phyloP scores from a whole-genome alignment of 2,888 invertebrate species.

The Reticulitermes lucifugus region DNA sequence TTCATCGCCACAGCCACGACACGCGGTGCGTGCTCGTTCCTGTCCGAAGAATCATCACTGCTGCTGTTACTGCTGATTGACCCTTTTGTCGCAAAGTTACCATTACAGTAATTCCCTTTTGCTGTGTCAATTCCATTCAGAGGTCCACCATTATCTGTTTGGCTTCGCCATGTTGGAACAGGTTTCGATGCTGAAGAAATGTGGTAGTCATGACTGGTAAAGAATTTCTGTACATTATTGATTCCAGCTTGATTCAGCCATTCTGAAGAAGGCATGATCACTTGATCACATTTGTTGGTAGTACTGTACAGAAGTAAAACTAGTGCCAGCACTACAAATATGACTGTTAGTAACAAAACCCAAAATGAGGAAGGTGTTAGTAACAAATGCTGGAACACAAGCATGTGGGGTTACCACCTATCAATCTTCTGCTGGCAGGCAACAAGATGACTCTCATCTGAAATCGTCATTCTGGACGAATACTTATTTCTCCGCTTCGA shows the following conservation, averaged over 20 bases:
- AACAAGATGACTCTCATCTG: not conserved
- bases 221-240: conserved; percentile 5
- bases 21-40: conserved; percentile 27
- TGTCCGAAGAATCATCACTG: conserved; percentile 32
- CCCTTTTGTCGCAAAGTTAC: not conserved
- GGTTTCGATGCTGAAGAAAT: not conserved
- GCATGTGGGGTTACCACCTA: conserved; percentile 12
- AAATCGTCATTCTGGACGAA: not conserved
- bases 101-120: not conserved
- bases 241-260: conserved; percentile 10
- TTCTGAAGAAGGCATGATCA: conserved; percentile 27
- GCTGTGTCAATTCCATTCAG: not conserved
- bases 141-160: not conserved
- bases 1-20: conserved; percentile 33
- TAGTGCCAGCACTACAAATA: not conserved
- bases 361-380: conserved; percentile 14
- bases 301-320: not conserved
- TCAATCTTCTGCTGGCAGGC: not conserved
- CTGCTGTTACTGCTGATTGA: conserved; percentile 22
- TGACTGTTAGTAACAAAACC: conserved; percentile 19
- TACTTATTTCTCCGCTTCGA: not conserved
- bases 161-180: not conserved
- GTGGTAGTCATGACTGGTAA: not conserved
- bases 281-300: not conserved
- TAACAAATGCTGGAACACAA: not conserved